A percentile compares a stretch with the other conserved stretches of the same genome.
These are phyloP conservation scores for Drosophila fuyamai DNA, from an alignment of 1,140 invertebrate species.

Conservation along the genomic window DNA sequence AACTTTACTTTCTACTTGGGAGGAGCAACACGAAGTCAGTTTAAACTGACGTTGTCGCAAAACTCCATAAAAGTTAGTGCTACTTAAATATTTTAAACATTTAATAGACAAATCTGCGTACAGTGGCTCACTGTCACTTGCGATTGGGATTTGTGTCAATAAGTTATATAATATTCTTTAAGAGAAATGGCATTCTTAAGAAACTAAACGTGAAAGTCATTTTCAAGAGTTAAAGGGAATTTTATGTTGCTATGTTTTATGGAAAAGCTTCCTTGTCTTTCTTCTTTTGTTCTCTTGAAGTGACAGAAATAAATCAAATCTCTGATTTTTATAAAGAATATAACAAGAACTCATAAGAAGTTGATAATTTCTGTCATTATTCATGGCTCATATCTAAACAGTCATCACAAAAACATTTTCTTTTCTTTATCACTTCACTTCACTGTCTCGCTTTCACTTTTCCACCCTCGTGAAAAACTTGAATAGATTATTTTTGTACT, in stretches of 20 bases:
- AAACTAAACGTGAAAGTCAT: conserved; percentile 3
- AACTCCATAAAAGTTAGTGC: conserved; percentile 50
- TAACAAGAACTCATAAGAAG: conserved; percentile 17
- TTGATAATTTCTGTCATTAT: conserved; percentile 41
- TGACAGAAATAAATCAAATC: conserved; percentile 27
- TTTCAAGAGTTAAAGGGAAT: conserved; percentile 1
- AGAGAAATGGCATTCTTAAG: not conserved
- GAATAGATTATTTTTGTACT: conserved; percentile 19
- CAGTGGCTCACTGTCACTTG: conserved; percentile 35
- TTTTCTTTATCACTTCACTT: conserved; percentile 17
- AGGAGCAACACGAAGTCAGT: conserved; percentile 26
- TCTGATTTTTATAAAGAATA: conserved; percentile 10
- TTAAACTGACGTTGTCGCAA: conserved; percentile 27
- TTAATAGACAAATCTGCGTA: conserved; percentile 47
- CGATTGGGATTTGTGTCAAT: conserved; percentile 22
- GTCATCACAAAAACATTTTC: conserved; percentile 9
- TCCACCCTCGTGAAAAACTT: conserved; percentile 1
- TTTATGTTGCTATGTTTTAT: conserved; percentile 8
- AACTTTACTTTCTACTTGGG: conserved; percentile 63
- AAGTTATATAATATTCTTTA: not conserved
- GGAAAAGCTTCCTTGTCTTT: not conserved
- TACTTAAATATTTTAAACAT: conserved; percentile 62
- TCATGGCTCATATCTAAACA: conserved; percentile 34
- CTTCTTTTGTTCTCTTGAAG: conserved; percentile 11
- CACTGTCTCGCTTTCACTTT: conserved; percentile 33